A percentile compares a stretch with the other conserved stretches of the same genome.
phyloP scores from a whole-genome alignment of 1,140 invertebrate species.

The Aphelinus atriplicis region DNA sequence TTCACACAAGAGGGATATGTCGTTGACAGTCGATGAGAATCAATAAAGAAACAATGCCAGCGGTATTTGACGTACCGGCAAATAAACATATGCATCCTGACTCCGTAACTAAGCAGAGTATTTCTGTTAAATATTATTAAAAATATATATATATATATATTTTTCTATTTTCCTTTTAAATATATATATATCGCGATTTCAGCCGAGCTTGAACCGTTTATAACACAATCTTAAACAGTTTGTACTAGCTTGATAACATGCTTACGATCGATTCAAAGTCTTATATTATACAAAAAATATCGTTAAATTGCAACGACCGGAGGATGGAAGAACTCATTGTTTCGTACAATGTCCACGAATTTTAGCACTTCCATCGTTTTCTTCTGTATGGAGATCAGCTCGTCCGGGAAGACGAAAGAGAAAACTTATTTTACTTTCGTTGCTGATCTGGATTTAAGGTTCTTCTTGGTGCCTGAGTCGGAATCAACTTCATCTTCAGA shows the following conservation, averaged over 20 bases:
- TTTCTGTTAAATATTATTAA: constrained; percentile 36
- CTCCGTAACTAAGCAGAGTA: constrained; percentile 14
- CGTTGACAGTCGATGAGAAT: constrained; percentile 15
- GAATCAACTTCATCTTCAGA: constrained; percentile 76
- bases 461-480: constrained; percentile 73
- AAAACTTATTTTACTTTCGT: constrained; percentile 51
- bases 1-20: constrained; percentile 27
- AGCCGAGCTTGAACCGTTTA: constrained; percentile 2
- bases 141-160: constrained; percentile 33
- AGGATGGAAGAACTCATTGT: constrained; percentile 13
- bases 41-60: neutral
- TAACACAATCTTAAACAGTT: neutral
- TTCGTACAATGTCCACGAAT: constrained; percentile 11
- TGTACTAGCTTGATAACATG: constrained; percentile 26
- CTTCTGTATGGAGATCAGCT: neutral
- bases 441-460: constrained; percentile 61
- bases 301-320: constrained; percentile 26
- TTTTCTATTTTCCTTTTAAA: constrained; percentile 13
- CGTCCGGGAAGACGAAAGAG: neutral
- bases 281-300: constrained; percentile 34
- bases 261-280: constrained; percentile 29
- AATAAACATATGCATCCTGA: constrained; percentile 9
- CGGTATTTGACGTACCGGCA: constrained; percentile 2
- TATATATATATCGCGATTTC: constrained; percentile 32
- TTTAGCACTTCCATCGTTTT: constrained; percentile 9